Conservation (phyloP, 2,888 invertebrate species). For the Eristalinus aeneus region DNA sequence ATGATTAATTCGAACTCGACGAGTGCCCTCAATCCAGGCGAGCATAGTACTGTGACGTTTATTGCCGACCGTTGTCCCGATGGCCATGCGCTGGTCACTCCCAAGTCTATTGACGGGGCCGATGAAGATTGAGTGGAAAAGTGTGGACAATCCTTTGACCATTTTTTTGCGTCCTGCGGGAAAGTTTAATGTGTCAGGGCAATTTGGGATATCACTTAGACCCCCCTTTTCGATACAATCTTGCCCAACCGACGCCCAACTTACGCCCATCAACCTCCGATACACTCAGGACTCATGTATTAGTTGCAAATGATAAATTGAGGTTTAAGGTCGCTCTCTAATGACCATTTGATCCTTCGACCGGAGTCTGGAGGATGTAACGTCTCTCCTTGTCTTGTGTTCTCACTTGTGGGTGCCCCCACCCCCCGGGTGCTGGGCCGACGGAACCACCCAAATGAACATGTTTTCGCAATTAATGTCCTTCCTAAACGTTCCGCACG, state of each 20-base stretch:
- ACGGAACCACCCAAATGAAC: conserved; percentile 7
- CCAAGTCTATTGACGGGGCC: conserved; percentile 22
- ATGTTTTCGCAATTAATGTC: conserved; percentile 49
- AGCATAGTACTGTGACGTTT: neutral
- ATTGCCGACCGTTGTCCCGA: no score
- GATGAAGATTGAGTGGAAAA: conserved; percentile 57
- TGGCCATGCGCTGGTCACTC: conserved; percentile 11
- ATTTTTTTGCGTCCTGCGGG: neutral
- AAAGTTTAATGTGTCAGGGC: conserved; percentile 47
- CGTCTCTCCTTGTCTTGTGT: neutral
- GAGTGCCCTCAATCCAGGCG: conserved; percentile 6
- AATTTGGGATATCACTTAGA: conserved; percentile 55
- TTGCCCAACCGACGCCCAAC: no score
- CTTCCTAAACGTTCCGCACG: conserved; percentile 3
- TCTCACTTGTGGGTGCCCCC: neutral
- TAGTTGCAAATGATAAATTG: conserved; percentile 51
- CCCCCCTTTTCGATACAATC: conserved; percentile 9
- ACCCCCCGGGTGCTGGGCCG: neutral
- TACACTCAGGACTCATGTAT: conserved; percentile 14
- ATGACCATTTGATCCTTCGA: conserved; percentile 53
- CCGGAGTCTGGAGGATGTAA: neutral
- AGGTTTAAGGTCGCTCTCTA: conserved; percentile 28
- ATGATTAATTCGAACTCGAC: conserved; percentile 47
- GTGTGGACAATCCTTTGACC: conserved; percentile 48
- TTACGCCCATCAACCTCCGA: neutral